A percentile compares a stretch with the other conserved stretches of the same genome.
These are phyloP conservation scores for Drosophila buzzatii DNA, from an alignment of 2,888 invertebrate genomes.

Conservation along the genomic window DNA sequence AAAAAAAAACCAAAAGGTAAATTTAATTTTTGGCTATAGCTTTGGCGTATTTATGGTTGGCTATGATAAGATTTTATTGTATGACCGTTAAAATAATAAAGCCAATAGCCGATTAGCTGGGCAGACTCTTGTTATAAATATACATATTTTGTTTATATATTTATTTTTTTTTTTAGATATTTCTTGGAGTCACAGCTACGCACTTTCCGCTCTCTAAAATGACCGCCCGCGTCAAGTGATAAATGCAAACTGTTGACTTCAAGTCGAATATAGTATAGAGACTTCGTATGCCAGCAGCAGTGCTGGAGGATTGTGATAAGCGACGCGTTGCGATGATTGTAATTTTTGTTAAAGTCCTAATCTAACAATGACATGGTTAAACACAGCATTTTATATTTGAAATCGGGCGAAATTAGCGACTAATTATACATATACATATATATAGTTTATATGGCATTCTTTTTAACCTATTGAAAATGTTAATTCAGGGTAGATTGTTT, in stretches of 20 bases:
- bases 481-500: neutral
- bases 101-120: neutral
- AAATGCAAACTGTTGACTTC: constrained; percentile 22
- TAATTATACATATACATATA: neutral
- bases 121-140: neutral
- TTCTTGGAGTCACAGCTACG: neutral
- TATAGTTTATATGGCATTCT: neutral
- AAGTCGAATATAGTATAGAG: neutral
- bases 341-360: neutral
- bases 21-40: neutral
- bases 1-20: too few species aligned
- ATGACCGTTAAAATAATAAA: neutral
- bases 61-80: constrained; percentile 1
- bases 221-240: constrained; percentile 22
- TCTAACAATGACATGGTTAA: constrained; percentile 5
- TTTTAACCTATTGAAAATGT: neutral
- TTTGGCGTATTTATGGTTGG: neutral
- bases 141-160: too few species aligned
- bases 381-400: neutral
- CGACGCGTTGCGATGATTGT: neutral
- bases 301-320: constrained; percentile 27
- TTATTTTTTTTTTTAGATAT: neutral
- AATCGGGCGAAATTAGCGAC: neutral
- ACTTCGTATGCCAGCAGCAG: neutral
- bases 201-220: neutral